Conservation (phyloP, 2,113 vertebrate genomes). For the Gambusia affinis region DNA sequence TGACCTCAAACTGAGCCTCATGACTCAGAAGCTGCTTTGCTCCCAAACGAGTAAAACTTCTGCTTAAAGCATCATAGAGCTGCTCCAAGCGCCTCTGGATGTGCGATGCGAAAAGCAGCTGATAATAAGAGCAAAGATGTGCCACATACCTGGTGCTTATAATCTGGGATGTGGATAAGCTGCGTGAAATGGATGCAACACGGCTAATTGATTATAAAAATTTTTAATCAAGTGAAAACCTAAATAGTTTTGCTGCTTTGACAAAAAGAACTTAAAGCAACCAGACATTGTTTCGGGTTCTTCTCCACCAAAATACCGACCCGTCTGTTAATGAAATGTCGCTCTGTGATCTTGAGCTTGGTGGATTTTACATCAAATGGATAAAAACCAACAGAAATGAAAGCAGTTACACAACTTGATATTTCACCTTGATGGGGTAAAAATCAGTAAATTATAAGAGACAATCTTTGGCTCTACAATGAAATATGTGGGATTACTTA, state of each 20-base stretch:
- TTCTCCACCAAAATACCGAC: background rate
- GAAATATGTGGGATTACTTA: background rate
- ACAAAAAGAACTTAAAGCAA: background rate
- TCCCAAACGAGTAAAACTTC: background rate
- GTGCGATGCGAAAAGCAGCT: background rate
- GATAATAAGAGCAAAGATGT: background rate
- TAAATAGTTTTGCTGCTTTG: background rate
- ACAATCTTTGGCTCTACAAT: background rate
- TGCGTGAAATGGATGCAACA: slow-evolving; percentile 34
- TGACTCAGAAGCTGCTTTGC: background rate
- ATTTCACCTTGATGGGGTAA: background rate
- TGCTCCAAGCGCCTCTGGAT: slow-evolving; percentile 2
- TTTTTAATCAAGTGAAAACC: background rate
- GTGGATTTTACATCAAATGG: background rate
- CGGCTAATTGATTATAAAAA: background rate
- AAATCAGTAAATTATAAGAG: background rate
- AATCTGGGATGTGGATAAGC: slow-evolving; percentile 36
- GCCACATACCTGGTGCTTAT: slow-evolving; percentile 42
- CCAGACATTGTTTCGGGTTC: background rate
- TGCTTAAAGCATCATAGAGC: slow-evolving; percentile 4
- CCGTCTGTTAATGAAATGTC: too few species aligned
- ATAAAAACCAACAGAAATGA: background rate
- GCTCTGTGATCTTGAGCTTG: background rate
- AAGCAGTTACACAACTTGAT: background rate
- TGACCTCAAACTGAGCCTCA: background rate